Percentiles rank a stretch among this genome's conserved stretches.
phyloP scores from a whole-genome alignment of 2,113 vertebrate genomes.

The Climacteris rufus region DNA sequence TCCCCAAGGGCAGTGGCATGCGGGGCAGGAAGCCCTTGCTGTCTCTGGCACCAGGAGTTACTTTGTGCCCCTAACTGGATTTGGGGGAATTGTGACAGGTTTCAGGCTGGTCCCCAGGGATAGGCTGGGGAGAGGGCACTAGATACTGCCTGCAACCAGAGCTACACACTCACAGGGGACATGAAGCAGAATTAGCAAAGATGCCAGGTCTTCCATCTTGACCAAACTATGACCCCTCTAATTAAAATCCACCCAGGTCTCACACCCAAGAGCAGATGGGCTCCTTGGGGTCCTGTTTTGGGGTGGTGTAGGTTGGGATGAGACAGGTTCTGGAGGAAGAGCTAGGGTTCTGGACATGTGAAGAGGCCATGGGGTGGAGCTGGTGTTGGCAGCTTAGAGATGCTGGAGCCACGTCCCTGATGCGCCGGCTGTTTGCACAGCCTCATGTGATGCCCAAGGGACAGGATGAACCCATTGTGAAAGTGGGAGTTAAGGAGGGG shows the following conservation, averaged over 20 bases:
- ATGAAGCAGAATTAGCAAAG: neutral
- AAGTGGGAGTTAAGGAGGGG: neutral
- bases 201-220: neutral
- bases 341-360: neutral
- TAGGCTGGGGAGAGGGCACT: neutral
- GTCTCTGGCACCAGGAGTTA: neutral
- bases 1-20: neutral
- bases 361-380: neutral
- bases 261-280: neutral
- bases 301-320: neutral
- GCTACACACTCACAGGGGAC: neutral
- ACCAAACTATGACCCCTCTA: neutral
- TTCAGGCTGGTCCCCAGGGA: neutral
- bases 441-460: neutral
- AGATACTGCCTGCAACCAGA: neutral
- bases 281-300: neutral
- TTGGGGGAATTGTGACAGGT: neutral
- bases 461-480: conserved; percentile 7
- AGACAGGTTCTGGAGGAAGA: neutral
- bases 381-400: neutral
- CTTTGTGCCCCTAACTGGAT: neutral
- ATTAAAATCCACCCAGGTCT: neutral
- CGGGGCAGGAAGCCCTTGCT: neutral
- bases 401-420: neutral
- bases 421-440: neutral